Evolutionary conservation across 2,888 invertebrate species (phyloP).

Genomic region (Apamea sordens): DNA sequence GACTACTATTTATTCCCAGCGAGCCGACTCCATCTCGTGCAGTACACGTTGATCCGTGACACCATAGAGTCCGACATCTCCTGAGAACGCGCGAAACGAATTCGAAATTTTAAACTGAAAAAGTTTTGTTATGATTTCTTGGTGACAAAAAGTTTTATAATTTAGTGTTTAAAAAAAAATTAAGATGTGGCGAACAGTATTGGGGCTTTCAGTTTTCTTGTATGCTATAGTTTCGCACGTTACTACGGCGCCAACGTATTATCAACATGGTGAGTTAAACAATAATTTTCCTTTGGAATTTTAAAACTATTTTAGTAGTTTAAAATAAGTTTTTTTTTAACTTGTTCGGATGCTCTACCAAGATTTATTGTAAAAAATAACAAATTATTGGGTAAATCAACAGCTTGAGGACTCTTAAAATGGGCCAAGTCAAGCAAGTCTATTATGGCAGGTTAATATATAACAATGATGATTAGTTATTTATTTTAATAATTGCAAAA

Average conservation of each 20-base stretch:
- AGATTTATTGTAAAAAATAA: not conserved
- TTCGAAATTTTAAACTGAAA: conserved; percentile 41
- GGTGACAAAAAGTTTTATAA: not conserved
- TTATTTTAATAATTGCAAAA: not conserved
- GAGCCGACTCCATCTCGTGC: conserved; percentile 72
- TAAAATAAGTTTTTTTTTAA: not conserved
- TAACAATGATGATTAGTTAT: not conserved
- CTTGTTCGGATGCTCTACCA: not conserved
- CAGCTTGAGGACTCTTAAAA: not conserved
- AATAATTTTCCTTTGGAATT: not conserved
- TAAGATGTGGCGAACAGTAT: conserved; percentile 71
- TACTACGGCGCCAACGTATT: conserved; percentile 73
- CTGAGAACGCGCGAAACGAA: conserved; percentile 38
- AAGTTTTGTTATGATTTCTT: conserved; percentile 4
- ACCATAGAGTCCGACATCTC: conserved; percentile 48
- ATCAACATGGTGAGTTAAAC: conserved; percentile 76
- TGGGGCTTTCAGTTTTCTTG: conserved; percentile 60
- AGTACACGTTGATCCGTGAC: conserved; percentile 73
- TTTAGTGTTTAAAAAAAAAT: not conserved
- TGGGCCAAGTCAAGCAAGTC: no score
- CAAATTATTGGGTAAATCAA: not conserved
- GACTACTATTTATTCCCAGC: conserved; percentile 74
- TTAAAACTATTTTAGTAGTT: no score
- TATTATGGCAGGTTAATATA: not conserved
- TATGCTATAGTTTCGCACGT: conserved; percentile 70